Base-by-base conservation (phyloP, 2,888 invertebrate genomes). In the Microdon myrmicae region DNA sequence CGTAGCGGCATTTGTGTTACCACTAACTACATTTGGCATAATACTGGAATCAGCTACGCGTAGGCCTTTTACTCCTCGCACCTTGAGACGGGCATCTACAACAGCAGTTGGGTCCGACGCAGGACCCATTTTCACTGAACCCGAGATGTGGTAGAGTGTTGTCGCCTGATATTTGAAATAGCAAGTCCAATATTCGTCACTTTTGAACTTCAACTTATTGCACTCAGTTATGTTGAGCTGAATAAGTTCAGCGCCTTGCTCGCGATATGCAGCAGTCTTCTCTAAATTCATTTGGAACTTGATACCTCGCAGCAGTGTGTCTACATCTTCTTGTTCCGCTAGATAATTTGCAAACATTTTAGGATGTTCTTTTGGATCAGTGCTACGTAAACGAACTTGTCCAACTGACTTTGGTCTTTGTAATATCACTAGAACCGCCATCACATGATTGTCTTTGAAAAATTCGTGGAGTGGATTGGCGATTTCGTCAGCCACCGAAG, bases 1-100 rank as follows among this genome's bases (percentile, higher is more conserved):
- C 0, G 91, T 89, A 0, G 90, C 91, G 74, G 92, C 91, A 0
- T 90, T 90, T 76, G 92, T 91, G n/a, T n/a, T n/a, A n/a, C n/a
- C n/a, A 3, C 89, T 90, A 72, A 88, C 89, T 0, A 87, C 83
- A 4, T 76, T 81, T 0, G 90, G 90, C 88, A 91, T 90, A 44
- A 91, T 84, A 38, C 89, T 89, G 0, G 88, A 89, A 71, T 90
- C 90, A 0, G 85, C 83, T 0, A 90, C 87, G 39, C 90, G 79
- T 3, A 90, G 77, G 2, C 84, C 83, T 12, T 81, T 77, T 1
- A 89, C 81, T 0, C 86, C 86, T 64, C 86, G 82, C 0, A 90
- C 87, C 54, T 81, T 82, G 9, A 90, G 75, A 44, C 85, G 76
- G 2, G 86, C 82, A 73, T 88, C 86, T 0, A 90, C 88, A 0